phyloP scores from a whole-genome alignment of 2,113 vertebrate genomes.

The Tauraco erythrolophus region DNA sequence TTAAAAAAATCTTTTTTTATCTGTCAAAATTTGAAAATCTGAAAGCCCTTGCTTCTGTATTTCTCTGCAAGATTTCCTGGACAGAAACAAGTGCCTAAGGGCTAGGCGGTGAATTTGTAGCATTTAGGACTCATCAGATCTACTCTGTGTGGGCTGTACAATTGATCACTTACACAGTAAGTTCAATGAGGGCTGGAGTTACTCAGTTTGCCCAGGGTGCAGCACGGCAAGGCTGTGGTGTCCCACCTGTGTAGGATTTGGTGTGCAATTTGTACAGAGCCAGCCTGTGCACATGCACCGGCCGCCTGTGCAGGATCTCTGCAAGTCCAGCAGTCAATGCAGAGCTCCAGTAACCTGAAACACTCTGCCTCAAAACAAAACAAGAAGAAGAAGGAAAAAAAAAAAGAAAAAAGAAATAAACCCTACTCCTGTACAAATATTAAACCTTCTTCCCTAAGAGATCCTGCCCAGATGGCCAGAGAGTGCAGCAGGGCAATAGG shows the following conservation, averaged over 20 bases:
- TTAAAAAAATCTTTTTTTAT: not conserved
- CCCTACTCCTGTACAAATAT: not conserved
- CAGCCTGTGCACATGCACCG: accelerated
- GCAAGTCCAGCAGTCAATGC: not conserved
- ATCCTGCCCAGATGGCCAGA: not conserved
- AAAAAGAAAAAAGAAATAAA: not conserved
- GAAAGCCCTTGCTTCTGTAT: not conserved
- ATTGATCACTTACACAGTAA: not conserved
- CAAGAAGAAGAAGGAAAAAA: not conserved
- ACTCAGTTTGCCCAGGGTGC: not conserved
- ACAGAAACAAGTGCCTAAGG: not conserved
- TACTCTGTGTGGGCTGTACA: accelerated
- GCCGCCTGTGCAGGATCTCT: not conserved
- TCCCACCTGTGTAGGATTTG: accelerated
- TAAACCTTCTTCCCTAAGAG: not conserved
- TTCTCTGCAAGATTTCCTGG: not conserved
- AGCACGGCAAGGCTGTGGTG: not conserved
- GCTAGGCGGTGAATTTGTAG: not conserved
- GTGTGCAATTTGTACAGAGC: not conserved
- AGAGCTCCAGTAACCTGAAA: not conserved
- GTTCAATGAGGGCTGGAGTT: not conserved
- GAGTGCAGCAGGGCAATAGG: not conserved
- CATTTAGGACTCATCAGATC: not conserved
- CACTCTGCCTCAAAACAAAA: not conserved
- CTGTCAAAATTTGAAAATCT: not conserved